Percentiles rank a stretch among this genome's conserved stretches.
Conservation (phyloP, 2,888 invertebrate genomes). For the Lasioglossum lativentre region DNA sequence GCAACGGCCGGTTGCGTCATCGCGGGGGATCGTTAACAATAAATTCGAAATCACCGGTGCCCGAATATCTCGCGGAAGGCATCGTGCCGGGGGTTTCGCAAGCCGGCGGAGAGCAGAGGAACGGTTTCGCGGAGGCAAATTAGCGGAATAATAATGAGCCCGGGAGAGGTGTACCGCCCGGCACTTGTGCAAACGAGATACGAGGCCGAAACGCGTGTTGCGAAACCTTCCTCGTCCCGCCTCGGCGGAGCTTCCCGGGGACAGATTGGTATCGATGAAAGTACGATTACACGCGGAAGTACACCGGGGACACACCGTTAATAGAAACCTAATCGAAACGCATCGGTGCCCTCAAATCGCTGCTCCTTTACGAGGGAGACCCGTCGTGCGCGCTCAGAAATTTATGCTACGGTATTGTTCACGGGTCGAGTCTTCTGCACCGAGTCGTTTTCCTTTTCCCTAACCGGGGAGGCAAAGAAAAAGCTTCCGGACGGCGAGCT, state of each 20-base stretch:
- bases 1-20: conserved; percentile 44
- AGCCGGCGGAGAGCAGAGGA: conserved; percentile 6
- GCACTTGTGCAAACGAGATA: conserved; percentile 38
- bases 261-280: not conserved
- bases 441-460: not conserved
- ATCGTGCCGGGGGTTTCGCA: conserved; percentile 48
- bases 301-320: not conserved
- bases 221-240: not conserved
- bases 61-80: conserved; percentile 52
- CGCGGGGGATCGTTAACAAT: conserved; percentile 38
- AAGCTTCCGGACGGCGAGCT: not conserved
- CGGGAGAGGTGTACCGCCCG: conserved; percentile 11
- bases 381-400: not conserved
- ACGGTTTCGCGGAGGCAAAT: conserved; percentile 47
- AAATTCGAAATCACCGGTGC: conserved; percentile 47
- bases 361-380: not conserved
- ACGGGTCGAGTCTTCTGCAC: not conserved
- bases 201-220: not conserved
- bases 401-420: not conserved
- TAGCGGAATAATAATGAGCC: conserved; percentile 54
- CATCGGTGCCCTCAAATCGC: conserved; percentile 14
- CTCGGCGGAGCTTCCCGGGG: not conserved
- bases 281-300: conserved; percentile 17
- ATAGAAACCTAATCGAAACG: conserved; percentile 11
- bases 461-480: not conserved